Evolutionary conservation across 2,797 vertebrate genomes (phyloP), one percentile per base, ranked within the genome.

Genomic region (Xenops minutus): DNA sequence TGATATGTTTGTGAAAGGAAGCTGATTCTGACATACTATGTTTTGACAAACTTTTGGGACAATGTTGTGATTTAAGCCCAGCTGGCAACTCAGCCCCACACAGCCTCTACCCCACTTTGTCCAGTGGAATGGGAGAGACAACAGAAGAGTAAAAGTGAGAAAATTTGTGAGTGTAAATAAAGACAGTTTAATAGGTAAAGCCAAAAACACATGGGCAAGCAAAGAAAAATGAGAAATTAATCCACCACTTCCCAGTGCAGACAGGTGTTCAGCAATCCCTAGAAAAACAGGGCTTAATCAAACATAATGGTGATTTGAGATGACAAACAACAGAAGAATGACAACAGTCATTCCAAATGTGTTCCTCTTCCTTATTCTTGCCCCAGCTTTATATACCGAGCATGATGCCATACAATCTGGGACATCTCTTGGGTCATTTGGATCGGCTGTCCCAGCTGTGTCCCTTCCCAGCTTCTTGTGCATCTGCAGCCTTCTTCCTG

Each of bases 1-100:
- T 41, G 83, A 84, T 95, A 62, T 92, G 94, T 96, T 97, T 97
- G 88, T 95, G 48, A 93, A 97, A 97, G 92, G 91, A 94, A 96
- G 58, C 46, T 43, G 92, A 96, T 92, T 96, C 64, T 96, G 91
- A 97, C 82, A 89, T 96, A 93, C 48, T 81, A 55, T 95, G 54
- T 97, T 97, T 97, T 97, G 95, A 97, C 88, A 95, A n/a, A 74
- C 84, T 85, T 85, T 91, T 36, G 26, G 69, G 88, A 78, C 79
- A 63, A 36, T 10, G 24, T 32, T 62, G 13, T 34, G 37, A 34
- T 85, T 75, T 75, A 69, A 80, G 7, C 29, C 21, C 37, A 80
- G n/a, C 15, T 34, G 48, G 17, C 20, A 85, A 6, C 4, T 19
- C 49, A 62, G 43, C 15, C n/a, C n/a, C n/a, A 51, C 36, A 44